Evolutionary conservation across 2,113 vertebrate genomes (phyloP).

Genomic region (Carassius gibelio): DNA sequence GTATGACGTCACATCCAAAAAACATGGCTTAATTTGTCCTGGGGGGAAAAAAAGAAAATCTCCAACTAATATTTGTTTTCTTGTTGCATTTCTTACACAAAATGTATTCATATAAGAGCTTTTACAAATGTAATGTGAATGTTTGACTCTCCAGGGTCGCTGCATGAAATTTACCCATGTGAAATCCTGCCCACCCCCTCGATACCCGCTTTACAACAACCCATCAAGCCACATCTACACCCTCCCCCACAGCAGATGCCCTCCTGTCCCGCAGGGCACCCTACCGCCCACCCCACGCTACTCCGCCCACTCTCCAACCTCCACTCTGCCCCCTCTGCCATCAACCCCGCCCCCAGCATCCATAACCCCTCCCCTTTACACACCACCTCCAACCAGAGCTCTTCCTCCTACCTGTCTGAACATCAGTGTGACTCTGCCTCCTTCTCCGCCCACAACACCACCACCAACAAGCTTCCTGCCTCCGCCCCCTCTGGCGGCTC

Average conservation of each 20-base stretch:
- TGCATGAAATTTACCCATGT: constrained; percentile 91
- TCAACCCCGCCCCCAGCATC: constrained; percentile 75
- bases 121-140: not conserved
- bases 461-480: constrained; percentile 60
- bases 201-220: constrained; percentile 87
- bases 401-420: constrained; percentile 62
- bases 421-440: constrained; percentile 33
- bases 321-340: constrained; percentile 73
- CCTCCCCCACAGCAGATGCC: constrained; percentile 66
- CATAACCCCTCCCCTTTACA: constrained; percentile 71
- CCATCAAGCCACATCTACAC: constrained; percentile 77
- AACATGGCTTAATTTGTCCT: too few species aligned
- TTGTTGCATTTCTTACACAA: too few species aligned
- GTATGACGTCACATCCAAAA: too few species aligned
- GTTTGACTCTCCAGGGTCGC: constrained; percentile 77
- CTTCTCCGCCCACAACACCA: constrained; percentile 12
- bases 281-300: constrained; percentile 58
- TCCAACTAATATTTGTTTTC: too few species aligned
- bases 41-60: too few species aligned
- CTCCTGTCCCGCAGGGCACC: constrained; percentile 61
- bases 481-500: constrained; percentile 75
- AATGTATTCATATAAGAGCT: not conserved
- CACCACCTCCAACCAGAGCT: constrained; percentile 69
- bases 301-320: constrained; percentile 68
- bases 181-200: constrained; percentile 77